Evolutionary conservation across 2,797 vertebrate species (phyloP).

Genomic region (Manis javanica): DNA sequence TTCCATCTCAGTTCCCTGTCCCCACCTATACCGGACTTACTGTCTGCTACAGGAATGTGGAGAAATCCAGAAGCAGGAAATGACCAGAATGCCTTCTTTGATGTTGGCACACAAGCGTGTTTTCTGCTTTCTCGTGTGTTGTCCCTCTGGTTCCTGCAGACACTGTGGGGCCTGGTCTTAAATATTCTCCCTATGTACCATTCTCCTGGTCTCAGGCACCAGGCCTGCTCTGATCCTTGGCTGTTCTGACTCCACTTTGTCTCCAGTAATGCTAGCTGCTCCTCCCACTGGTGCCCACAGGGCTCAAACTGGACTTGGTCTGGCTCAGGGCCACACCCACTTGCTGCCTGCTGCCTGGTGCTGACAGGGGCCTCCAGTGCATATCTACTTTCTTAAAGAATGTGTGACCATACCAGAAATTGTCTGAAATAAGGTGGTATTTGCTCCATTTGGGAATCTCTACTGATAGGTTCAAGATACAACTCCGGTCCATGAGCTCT

Average conservation of each 20-base stretch:
- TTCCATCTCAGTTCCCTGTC: not conserved
- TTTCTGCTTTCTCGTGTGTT: not conserved
- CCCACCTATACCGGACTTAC: not conserved
- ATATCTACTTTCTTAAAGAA: not conserved
- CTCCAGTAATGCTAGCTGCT: not conserved
- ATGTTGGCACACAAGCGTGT: not conserved
- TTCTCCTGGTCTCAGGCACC: not conserved
- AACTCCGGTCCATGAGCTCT: not conserved
- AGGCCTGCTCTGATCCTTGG: not conserved
- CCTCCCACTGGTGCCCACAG: not conserved
- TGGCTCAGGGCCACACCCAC: not conserved
- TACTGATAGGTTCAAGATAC: not conserved
- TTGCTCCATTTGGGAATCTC: not conserved
- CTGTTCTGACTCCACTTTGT: not conserved
- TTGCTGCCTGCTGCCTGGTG: not conserved
- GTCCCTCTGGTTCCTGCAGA: not conserved
- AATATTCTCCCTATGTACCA: not conserved
- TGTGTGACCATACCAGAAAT: not conserved
- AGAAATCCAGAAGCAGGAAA: not conserved
- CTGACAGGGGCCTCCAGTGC: not conserved
- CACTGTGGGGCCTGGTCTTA: not conserved
- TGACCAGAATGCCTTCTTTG: not conserved
- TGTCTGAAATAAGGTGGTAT: not conserved
- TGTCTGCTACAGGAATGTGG: not conserved
- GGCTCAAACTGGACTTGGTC: not conserved